These are phyloP conservation scores for Hydrotaea cyrtoneurina DNA, from an alignment of 2,888 invertebrate species.

Conservation along the genomic window DNA sequence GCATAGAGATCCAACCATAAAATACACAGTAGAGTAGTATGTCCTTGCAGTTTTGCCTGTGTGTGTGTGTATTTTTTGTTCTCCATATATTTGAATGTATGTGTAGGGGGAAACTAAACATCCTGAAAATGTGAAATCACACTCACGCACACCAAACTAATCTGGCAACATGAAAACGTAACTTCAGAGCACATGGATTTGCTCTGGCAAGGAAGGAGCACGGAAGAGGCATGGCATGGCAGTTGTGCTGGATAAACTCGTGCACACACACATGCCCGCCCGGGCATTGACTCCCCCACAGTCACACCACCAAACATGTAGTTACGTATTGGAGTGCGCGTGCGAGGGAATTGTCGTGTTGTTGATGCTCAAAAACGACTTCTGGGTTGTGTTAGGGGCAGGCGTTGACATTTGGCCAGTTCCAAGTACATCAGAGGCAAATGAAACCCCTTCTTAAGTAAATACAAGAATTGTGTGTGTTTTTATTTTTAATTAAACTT, in stretches of 20 bases:
- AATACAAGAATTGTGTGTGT: no score
- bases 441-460: no score
- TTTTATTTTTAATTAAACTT: no score
- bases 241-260: background rate
- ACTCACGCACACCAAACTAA: background rate
- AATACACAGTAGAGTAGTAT: background rate
- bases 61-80: background rate
- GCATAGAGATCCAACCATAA: constrained; percentile 4
- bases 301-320: background rate
- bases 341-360: background rate
- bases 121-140: background rate
- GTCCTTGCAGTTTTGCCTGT: background rate
- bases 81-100: background rate
- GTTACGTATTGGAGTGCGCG: background rate
- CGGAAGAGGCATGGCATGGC: no score
- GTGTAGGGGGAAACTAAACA: background rate
- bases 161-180: background rate
- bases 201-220: no score
- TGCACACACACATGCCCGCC: constrained; percentile 14
- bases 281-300: background rate
- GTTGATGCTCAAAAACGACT: background rate
- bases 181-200: no score
- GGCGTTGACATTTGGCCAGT: no score
- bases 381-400: background rate
- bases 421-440: no score